phyloP scores from a whole-genome alignment of 2,888 invertebrate genomes.

The Drosophila longiperda region DNA sequence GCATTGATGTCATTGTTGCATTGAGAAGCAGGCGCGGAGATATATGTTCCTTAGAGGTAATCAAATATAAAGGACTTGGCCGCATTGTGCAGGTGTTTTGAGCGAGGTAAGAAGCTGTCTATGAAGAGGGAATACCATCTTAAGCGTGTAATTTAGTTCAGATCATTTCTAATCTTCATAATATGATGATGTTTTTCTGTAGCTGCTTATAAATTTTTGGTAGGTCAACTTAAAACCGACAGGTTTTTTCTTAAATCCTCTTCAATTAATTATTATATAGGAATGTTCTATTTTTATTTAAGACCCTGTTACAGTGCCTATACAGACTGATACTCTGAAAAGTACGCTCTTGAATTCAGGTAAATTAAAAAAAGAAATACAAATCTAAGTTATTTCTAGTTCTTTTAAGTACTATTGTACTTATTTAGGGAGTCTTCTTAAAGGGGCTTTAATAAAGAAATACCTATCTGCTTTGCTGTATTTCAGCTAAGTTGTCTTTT shows the following conservation, averaged over 20 bases:
- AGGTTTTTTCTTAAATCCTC: background rate
- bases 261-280: background rate
- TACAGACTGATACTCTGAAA: background rate
- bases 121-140: background rate
- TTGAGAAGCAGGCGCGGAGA: background rate
- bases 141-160: slow-evolving; percentile 18
- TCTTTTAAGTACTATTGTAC: background rate
- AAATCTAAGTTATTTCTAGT: background rate
- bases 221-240: background rate
- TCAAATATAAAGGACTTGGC: background rate
- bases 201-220: background rate
- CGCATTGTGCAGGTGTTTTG: slow-evolving; percentile 24
- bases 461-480: background rate
- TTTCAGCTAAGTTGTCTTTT: background rate
- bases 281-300: background rate
- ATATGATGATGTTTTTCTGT: background rate
- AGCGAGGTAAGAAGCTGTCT: background rate
- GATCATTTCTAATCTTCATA: slow-evolving; percentile 7
- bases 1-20: slow-evolving; percentile 48
- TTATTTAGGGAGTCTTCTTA: background rate
- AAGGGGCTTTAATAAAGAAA: background rate
- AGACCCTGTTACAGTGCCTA: background rate
- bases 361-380: background rate
- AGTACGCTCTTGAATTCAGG: background rate
- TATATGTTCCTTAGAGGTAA: background rate